Conservation (phyloP, 2,888 invertebrate species). For the Agrochola macilenta region DNA sequence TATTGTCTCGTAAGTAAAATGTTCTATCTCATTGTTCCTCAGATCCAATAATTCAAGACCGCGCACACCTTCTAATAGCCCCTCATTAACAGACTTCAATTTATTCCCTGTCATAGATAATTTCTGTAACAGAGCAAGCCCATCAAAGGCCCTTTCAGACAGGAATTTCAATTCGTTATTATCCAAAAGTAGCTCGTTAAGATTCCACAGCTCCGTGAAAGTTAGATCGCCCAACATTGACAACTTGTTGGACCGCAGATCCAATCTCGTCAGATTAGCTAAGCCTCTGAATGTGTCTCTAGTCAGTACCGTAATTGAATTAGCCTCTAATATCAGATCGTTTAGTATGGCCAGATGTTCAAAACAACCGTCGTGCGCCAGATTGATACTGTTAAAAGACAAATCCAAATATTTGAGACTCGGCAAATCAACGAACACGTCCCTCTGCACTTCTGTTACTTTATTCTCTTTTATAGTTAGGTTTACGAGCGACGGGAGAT, state of each 20-base stretch:
- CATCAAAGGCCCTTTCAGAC: slow-evolving; percentile 94
- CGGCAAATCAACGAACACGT: slow-evolving; percentile 94
- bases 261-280: slow-evolving; percentile 93
- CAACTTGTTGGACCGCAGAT: slow-evolving; percentile 94
- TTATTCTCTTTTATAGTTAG: slow-evolving; percentile 94
- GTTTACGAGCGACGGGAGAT: slow-evolving; percentile 93
- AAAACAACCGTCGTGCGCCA: slow-evolving; percentile 96
- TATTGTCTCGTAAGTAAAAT: slow-evolving; percentile 93
- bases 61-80: slow-evolving; percentile 93
- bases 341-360: slow-evolving; percentile 93
- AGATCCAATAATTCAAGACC: slow-evolving; percentile 94
- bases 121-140: slow-evolving; percentile 93
- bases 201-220: slow-evolving; percentile 94
- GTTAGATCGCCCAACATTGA: slow-evolving; percentile 95
- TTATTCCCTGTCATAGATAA: slow-evolving; percentile 94
- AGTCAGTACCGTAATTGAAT: slow-evolving; percentile 94
- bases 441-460: slow-evolving; percentile 93
- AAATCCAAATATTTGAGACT: slow-evolving; percentile 94
- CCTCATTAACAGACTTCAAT: slow-evolving; percentile 93
- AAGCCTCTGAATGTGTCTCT: slow-evolving; percentile 94
- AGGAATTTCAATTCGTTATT: slow-evolving; percentile 93
- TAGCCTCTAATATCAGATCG: slow-evolving; percentile 94
- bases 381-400: slow-evolving; percentile 96
- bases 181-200: slow-evolving; percentile 93
- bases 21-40: slow-evolving; percentile 94